These are phyloP conservation scores for Macroramphosus scolopax DNA, from an alignment of 2,797 vertebrate species.

Conservation along the genomic window DNA sequence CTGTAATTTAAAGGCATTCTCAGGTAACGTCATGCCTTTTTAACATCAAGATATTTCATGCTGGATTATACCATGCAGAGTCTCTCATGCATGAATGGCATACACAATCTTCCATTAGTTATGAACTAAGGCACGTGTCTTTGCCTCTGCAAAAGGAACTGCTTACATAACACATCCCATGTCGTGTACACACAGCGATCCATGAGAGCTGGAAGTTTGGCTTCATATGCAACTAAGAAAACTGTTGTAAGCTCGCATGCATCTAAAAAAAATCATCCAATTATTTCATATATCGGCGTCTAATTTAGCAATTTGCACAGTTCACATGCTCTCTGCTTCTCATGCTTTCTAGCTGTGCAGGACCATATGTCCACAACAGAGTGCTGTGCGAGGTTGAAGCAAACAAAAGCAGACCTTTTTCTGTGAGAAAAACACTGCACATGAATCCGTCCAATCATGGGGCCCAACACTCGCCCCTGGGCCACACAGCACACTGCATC, in stretches of 20 bases:
- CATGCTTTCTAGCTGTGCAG: conserved; percentile 11
- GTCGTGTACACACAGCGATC: conserved; percentile 34
- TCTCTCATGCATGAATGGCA: conserved; percentile 72
- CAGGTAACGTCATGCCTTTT: conserved; percentile 33
- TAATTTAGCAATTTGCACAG: conserved; percentile 7
- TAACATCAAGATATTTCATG: conserved; percentile 52
- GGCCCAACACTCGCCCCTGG: conserved; percentile 58
- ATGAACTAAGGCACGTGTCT: conserved; percentile 72
- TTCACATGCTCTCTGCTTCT: conserved; percentile 4
- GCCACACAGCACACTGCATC: conserved; percentile 60
- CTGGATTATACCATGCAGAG: conserved; percentile 59
- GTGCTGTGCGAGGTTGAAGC: conserved; percentile 40
- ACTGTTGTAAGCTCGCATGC: too few relatives aligned
- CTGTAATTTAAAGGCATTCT: conserved; percentile 19
- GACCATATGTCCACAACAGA: conserved; percentile 33
- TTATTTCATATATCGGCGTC: too few relatives aligned
- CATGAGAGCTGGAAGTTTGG: conserved; percentile 35
- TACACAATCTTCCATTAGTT: conserved; percentile 74
- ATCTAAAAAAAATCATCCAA: too few relatives aligned
- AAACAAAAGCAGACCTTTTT: conserved; percentile 58
- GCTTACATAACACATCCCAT: conserved; percentile 71
- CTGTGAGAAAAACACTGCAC: conserved; percentile 57
- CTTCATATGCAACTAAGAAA: conserved; percentile 10
- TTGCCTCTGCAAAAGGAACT: conserved; percentile 61
- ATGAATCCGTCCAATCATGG: conserved; percentile 70